These are phyloP conservation scores for Macrobrachium nipponense DNA, from an alignment of 1,140 invertebrate genomes.

Conservation along the genomic window DNA sequence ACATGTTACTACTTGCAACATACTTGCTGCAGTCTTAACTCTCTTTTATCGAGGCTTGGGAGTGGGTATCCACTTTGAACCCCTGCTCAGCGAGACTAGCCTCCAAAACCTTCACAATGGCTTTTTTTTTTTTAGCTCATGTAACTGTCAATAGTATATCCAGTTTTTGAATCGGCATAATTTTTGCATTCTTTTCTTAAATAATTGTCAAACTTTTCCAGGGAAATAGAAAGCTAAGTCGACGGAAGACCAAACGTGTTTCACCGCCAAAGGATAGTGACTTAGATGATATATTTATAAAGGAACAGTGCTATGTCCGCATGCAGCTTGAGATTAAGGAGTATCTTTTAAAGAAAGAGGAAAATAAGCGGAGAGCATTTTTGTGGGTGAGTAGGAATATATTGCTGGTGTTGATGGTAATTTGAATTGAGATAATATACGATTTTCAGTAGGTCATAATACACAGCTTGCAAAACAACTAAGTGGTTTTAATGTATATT, in stretches of 20 bases:
- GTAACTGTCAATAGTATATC: too few species aligned
- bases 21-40: too few species aligned
- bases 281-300: constrained; percentile 66
- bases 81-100: too few species aligned
- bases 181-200: too few species aligned
- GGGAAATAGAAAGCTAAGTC: constrained; percentile 36
- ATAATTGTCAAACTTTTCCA: neutral
- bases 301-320: constrained; percentile 71
- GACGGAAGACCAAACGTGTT: constrained; percentile 49
- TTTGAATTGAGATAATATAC: neutral
- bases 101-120: too few species aligned
- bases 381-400: constrained; percentile 46
- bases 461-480: too few species aligned
- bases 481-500: too few species aligned
- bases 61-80: too few species aligned
- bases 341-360: constrained; percentile 66
- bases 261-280: constrained; percentile 40
- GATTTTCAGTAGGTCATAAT: neutral
- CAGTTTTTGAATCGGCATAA: neutral
- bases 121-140: too few species aligned
- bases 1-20: too few species aligned
- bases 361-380: constrained; percentile 67
- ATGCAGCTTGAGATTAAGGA: constrained; percentile 70
- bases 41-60: too few species aligned
- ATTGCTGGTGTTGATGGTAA: constrained; percentile 28